These are phyloP conservation scores for Macropis europaea DNA, from an alignment of 2,888 invertebrate genomes.

Conservation along the genomic window DNA sequence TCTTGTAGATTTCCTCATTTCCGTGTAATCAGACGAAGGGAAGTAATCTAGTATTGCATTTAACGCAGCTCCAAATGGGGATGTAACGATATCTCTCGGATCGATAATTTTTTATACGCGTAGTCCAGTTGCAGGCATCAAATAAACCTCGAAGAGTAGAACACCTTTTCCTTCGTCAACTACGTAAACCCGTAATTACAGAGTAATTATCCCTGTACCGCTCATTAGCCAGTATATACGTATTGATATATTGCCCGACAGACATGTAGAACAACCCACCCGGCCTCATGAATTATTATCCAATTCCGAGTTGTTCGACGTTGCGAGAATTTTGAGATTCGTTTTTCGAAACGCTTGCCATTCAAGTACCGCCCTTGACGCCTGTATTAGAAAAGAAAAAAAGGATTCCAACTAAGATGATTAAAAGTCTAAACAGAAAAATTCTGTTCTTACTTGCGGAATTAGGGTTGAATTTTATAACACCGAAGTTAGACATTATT, in stretches of 20 bases:
- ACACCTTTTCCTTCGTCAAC: constrained; percentile 45
- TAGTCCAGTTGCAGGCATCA: constrained; percentile 4
- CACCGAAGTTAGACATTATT: too few relatives aligned
- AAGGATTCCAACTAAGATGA: too few relatives aligned
- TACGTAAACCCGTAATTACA: constrained; percentile 48
- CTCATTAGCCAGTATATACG: constrained; percentile 52
- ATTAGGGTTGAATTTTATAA: too few relatives aligned
- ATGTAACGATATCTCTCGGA: background rate
- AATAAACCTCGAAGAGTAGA: constrained; percentile 7
- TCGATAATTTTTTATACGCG: constrained; percentile 3
- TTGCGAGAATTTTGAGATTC: constrained; percentile 7
- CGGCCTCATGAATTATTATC: constrained; percentile 51
- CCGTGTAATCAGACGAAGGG: too few relatives aligned
- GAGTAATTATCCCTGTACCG: constrained; percentile 54
- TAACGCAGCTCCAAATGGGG: too few relatives aligned
- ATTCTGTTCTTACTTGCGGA: too few relatives aligned
- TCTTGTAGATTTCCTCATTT: too few relatives aligned
- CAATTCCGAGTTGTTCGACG: constrained; percentile 32
- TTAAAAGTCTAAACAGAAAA: too few relatives aligned
- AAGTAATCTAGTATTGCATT: too few relatives aligned
- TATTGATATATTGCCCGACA: constrained; percentile 53
- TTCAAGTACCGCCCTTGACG: background rate
- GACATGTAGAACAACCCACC: constrained; percentile 55
- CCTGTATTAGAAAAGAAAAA: background rate
- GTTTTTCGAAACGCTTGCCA: background rate